phyloP scores from a whole-genome alignment of 2,888 invertebrate species.

The Limnephilus marmoratus region DNA sequence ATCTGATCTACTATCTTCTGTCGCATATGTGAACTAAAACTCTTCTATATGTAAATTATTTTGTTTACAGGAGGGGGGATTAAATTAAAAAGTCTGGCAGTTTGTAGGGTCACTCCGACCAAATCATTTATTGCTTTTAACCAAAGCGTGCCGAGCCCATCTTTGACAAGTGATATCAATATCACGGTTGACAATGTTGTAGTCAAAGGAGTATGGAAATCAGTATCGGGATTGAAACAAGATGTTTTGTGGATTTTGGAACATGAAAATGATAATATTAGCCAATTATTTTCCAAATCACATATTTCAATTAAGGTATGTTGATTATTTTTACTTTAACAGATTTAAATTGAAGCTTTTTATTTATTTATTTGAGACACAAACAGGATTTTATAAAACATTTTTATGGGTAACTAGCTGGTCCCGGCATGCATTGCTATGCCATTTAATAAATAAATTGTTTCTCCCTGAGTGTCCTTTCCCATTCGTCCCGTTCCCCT shows the following conservation, averaged over 20 bases:
- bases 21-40: no score
- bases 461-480: no score
- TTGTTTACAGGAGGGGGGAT: conserved; percentile 72
- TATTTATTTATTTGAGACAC: no score
- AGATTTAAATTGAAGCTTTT: no score
- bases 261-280: conserved; percentile 67
- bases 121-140: conserved; percentile 73
- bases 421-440: no score
- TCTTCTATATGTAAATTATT: background rate
- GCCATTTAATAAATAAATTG: no score
- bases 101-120: conserved; percentile 70
- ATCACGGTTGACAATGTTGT: conserved; percentile 69
- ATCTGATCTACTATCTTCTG: no score
- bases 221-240: conserved; percentile 72
- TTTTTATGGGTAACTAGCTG: no score
- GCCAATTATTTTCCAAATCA: conserved; percentile 66
- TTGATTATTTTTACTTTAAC: background rate
- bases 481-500: no score
- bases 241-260: conserved; percentile 75
- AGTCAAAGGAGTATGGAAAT: conserved; percentile 72
- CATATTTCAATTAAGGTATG: conserved; percentile 70
- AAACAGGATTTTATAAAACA: no score
- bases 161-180: conserved; percentile 68
- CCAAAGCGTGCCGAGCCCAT: conserved; percentile 70
- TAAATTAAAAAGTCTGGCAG: conserved; percentile 72